Evolutionary conservation across 2,888 invertebrate species (phyloP).

Genomic region (Coleophora flavipennella): DNA sequence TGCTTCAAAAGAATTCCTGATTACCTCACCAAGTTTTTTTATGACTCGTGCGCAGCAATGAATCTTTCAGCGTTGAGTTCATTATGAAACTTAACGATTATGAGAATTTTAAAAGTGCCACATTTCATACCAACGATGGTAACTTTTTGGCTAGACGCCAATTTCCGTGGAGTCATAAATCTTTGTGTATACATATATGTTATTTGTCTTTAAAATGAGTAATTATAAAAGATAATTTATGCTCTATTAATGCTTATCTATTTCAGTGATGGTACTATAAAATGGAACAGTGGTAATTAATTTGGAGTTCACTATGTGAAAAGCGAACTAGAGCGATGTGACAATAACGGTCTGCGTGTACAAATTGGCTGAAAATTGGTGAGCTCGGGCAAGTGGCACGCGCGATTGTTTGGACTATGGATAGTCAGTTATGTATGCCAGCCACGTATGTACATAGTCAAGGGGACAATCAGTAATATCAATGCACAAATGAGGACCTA

Average conservation of each 20-base stretch:
- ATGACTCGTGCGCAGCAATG: background rate
- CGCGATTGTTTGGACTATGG: no score
- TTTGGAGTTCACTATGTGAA: constrained; percentile 12
- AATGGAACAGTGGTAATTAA: constrained; percentile 6
- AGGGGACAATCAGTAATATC: constrained; percentile 28
- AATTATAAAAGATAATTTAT: background rate
- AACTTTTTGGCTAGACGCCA: background rate
- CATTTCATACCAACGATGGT: background rate
- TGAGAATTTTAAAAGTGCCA: no score
- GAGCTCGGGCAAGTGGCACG: constrained; percentile 9
- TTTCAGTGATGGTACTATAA: background rate
- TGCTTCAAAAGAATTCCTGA: constrained; percentile 14
- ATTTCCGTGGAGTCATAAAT: no score
- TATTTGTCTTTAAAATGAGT: background rate
- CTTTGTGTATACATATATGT: background rate
- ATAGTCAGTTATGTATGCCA: constrained; percentile 18
- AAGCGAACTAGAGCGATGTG: no score
- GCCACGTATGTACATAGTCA: constrained; percentile 31
- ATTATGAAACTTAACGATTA: no score
- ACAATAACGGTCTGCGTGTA: constrained; percentile 6
- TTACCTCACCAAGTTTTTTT: background rate
- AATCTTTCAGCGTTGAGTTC: no score
- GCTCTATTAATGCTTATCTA: no score
- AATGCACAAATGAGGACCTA: constrained; percentile 4
- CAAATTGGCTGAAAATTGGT: constrained; percentile 20